Evolutionary conservation across 2,113 vertebrate species (phyloP).

Genomic region (Cnemophilus loriae): DNA sequence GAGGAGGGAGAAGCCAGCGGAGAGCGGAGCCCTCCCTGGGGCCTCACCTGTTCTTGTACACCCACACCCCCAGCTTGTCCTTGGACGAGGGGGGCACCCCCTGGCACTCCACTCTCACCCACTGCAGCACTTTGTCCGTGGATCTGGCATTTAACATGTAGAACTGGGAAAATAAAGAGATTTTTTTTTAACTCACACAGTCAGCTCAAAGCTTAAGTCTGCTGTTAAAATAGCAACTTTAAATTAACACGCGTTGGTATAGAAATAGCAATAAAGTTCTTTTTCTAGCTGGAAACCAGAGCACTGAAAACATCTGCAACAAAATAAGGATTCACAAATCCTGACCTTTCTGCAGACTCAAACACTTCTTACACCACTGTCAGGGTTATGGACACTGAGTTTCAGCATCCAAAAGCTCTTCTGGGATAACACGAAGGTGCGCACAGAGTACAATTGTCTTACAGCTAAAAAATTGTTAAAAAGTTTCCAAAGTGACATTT

Average conservation of each 20-base stretch:
- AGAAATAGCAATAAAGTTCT: background rate
- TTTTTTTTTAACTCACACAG: background rate
- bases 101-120: constrained; percentile 90
- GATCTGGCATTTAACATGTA: constrained; percentile 86
- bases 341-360: background rate
- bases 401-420: background rate
- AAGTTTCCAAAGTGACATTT: background rate
- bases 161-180: constrained; percentile 74
- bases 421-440: background rate
- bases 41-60: constrained; percentile 89
- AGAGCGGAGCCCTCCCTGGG: background rate
- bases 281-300: background rate
- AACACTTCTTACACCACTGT: background rate
- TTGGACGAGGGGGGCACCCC: constrained; percentile 89
- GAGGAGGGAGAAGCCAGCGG: background rate
- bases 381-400: background rate
- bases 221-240: background rate
- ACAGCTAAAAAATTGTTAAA: background rate
- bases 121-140: constrained; percentile 77
- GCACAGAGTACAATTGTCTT: background rate
- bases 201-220: background rate
- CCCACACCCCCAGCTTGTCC: constrained; percentile 97
- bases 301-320: background rate
- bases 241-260: fast-evolving
- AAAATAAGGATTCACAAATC: background rate